Conservation (phyloP, 2,797 vertebrate species). For the Rhinella marina region DNA sequence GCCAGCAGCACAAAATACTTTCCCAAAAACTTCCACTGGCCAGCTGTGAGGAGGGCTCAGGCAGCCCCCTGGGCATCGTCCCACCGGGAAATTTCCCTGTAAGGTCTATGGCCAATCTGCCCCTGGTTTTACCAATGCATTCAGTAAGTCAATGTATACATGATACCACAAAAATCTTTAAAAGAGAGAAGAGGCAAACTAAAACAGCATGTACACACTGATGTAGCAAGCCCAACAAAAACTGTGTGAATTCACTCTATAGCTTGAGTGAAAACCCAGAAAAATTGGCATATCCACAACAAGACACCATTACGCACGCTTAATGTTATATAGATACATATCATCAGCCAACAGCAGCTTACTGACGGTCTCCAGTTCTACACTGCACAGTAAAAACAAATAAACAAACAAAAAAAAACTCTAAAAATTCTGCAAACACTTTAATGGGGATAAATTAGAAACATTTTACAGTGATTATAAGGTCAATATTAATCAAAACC, state of each 20-base stretch:
- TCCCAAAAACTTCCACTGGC: no score
- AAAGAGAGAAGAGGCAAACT: neutral
- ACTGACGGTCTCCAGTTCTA: neutral
- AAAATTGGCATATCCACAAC: neutral
- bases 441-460: neutral
- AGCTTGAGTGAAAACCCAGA: no score
- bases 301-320: neutral
- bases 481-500: neutral
- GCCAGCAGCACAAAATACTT: no score
- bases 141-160: neutral
- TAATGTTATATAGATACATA: neutral
- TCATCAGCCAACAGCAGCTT: neutral
- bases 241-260: neutral
- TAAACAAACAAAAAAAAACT: neutral
- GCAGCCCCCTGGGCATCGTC: no score
- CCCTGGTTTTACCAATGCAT: neutral
- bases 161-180: neutral
- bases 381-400: neutral
- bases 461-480: neutral
- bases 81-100: no score
- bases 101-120: no score
- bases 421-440: no score
- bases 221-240: neutral
- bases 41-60: no score
- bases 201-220: neutral